Conservation (phyloP, 2,113 vertebrate species). For the Antigone vipio region DNA sequence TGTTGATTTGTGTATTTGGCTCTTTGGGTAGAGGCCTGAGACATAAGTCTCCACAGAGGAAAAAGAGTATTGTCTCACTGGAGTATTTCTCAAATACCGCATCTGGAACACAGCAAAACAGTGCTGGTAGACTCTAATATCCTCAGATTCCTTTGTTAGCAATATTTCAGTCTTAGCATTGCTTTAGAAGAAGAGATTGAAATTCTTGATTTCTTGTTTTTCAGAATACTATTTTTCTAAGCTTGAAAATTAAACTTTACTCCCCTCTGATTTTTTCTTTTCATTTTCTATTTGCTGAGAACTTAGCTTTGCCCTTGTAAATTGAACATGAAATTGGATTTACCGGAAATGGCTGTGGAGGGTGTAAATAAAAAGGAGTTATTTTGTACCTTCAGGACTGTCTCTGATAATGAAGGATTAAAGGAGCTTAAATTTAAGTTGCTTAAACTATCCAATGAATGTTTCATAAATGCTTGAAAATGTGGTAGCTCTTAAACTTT, state of each 20-base stretch:
- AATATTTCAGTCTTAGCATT: neutral
- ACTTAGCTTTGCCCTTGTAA: neutral
- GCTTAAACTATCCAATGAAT: neutral
- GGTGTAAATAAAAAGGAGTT: neutral
- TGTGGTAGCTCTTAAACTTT: neutral
- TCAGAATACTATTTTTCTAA: neutral
- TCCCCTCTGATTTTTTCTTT: neutral
- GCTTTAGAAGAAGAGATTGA: neutral
- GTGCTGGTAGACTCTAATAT: neutral
- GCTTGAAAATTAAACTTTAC: neutral
- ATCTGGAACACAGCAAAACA: neutral
- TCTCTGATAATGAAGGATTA: neutral
- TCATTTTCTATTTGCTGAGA: neutral
- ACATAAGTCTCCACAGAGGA: neutral
- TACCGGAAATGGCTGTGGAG: neutral
- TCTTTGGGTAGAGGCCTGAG: neutral
- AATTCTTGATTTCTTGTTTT: neutral
- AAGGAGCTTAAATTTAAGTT: neutral
- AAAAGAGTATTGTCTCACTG: neutral
- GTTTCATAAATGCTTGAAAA: neutral
- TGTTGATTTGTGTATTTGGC: neutral
- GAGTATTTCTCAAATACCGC: neutral
- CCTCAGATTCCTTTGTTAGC: neutral
- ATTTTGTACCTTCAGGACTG: neutral
- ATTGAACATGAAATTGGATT: slow-evolving; percentile 9